A percentile compares a stretch with the other conserved stretches of the same genome.
Evolutionary conservation across 2,888 invertebrate species (phyloP).

Genomic region (Lithophane socia): DNA sequence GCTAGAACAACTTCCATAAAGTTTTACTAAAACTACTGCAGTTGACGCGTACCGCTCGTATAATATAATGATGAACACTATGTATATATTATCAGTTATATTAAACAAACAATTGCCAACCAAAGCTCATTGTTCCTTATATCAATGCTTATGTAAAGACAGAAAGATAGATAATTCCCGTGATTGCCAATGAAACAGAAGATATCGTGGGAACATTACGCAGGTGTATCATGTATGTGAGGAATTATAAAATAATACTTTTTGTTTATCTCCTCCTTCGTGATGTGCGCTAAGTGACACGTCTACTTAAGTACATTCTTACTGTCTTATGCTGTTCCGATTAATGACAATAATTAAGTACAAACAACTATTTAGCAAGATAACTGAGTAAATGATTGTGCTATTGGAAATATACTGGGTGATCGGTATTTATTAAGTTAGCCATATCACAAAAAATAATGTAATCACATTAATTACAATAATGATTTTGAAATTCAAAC

Average conservation of each 20-base stretch:
- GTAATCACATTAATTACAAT: neutral
- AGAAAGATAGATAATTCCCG: conserved; percentile 78
- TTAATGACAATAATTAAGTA: conserved; percentile 47
- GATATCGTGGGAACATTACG: conserved; percentile 82
- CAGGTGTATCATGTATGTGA: conserved; percentile 78
- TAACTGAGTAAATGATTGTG: conserved; percentile 17
- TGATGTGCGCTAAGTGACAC: conserved; percentile 57
- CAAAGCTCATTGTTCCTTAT: conserved; percentile 54
- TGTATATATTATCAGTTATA: neutral
- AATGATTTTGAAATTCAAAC: neutral
- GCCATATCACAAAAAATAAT: neutral
- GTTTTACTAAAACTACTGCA: too few relatives aligned
- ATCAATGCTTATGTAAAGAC: conserved; percentile 65
- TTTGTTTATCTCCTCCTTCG: conserved; percentile 61
- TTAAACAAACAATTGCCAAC: conserved; percentile 18
- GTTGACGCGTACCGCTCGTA: too few relatives aligned
- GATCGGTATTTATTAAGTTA: neutral
- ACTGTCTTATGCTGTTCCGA: conserved; percentile 30
- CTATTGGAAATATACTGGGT: conserved; percentile 7
- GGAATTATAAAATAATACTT: conserved; percentile 75
- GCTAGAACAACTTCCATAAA: too few relatives aligned
- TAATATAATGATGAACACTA: too few relatives aligned
- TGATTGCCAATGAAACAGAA: conserved; percentile 78
- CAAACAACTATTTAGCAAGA: conserved; percentile 31
- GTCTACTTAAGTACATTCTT: conserved; percentile 60